These are phyloP conservation scores for Muscina levida DNA, from an alignment of 2,888 invertebrate genomes.

Conservation along the genomic window DNA sequence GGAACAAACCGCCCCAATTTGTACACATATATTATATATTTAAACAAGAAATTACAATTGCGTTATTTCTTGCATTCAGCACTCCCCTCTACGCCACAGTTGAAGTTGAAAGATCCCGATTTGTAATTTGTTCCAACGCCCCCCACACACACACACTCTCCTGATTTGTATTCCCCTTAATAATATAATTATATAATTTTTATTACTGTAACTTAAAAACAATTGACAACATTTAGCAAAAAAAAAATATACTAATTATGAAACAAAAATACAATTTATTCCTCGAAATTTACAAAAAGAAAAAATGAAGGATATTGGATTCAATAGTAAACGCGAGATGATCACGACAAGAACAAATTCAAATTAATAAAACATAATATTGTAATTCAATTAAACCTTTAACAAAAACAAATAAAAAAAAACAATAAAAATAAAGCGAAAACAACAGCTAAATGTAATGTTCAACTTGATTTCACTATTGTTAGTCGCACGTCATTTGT, in stretches of 20 bases:
- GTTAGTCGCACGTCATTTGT: no score
- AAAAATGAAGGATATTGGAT: conserved; percentile 37
- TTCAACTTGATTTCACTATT: neutral
- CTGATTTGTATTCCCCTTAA: conserved; percentile 16
- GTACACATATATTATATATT: neutral
- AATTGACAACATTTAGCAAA: conserved; percentile 52
- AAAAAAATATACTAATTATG: conserved; percentile 50
- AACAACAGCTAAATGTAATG: conserved; percentile 58
- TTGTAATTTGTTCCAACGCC: neutral
- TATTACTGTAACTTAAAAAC: conserved; percentile 26
- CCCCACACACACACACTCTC: no score
- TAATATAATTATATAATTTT: conserved; percentile 20
- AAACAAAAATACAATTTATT: conserved; percentile 39
- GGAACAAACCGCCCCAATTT: neutral
- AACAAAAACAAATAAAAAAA: conserved; percentile 36
- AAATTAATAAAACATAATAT: conserved; percentile 47
- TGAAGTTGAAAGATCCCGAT: neutral
- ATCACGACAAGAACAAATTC: conserved; percentile 19
- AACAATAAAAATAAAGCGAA: conserved; percentile 51
- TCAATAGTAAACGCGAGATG: conserved; percentile 52
- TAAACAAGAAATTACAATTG: no score
- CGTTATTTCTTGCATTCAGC: no score
- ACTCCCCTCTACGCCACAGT: neutral
- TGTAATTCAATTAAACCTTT: conserved; percentile 44
- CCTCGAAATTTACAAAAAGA: conserved; percentile 44